These are phyloP conservation scores for Palythoa caribaeorum DNA, from an alignment of 92 coral and sea anemone genomes.

Conservation along the genomic window DNA sequence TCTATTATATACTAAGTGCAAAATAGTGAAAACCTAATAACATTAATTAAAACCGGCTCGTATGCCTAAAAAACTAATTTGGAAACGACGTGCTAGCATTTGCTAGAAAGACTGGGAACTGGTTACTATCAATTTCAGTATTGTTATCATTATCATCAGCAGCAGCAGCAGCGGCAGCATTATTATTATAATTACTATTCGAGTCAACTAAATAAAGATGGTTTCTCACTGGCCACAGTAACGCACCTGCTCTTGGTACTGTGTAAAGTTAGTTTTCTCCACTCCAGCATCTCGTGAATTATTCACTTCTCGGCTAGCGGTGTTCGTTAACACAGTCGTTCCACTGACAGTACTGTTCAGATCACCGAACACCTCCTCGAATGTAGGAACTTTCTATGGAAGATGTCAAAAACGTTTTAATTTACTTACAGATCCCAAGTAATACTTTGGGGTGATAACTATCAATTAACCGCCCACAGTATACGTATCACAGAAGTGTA, in stretches of 20 bases:
- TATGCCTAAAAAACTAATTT: no score
- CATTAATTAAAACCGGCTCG: no score
- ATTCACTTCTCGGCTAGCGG: slow-evolving; percentile 58
- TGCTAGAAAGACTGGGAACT: not conserved
- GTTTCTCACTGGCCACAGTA: not conserved
- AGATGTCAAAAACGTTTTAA: not conserved
- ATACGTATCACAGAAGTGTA: not conserved
- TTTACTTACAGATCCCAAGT: not conserved
- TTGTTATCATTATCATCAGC: not conserved
- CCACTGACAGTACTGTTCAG: slow-evolving; percentile 65
- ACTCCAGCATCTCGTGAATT: slow-evolving; percentile 80
- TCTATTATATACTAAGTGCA: no score
- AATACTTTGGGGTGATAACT: not conserved
- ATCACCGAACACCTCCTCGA: slow-evolving; percentile 61
- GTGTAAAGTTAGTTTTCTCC: slow-evolving; percentile 71
- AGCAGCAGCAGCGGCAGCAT: not conserved
- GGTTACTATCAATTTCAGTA: not conserved
- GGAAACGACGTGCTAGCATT: no score
- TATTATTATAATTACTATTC: no score
- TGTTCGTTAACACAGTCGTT: slow-evolving; percentile 64
- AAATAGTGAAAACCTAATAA: no score
- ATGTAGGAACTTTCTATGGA: slow-evolving; percentile 68
- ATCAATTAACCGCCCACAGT: not conserved
- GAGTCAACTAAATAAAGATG: no score
- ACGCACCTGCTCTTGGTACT: slow-evolving; percentile 65